These are phyloP conservation scores for Lochmaea crataegi DNA, from an alignment of 2,888 invertebrate species.

Conservation along the genomic window DNA sequence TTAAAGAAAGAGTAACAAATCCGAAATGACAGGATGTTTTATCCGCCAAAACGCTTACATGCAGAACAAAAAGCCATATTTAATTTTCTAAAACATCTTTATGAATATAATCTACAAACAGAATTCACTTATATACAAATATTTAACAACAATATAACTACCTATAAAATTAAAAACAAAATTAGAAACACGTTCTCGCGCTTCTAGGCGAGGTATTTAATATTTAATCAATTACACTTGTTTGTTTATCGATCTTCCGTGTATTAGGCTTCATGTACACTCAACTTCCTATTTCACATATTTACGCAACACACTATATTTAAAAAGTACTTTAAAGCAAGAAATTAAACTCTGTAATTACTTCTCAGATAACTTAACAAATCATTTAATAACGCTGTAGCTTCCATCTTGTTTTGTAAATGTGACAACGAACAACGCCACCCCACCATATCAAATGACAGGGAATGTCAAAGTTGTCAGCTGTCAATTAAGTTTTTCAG, in stretches of 20 bases:
- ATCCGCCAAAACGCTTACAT: constrained; percentile 21
- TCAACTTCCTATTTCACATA: constrained; percentile 40
- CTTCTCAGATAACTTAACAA: constrained; percentile 14
- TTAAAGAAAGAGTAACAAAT: constrained; percentile 12
- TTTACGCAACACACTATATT: constrained; percentile 20
- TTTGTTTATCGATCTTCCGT: constrained; percentile 46
- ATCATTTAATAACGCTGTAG: constrained; percentile 27
- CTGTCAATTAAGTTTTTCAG: neutral
- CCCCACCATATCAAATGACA: constrained; percentile 9
- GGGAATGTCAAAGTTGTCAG: constrained; percentile 3
- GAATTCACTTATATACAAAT: constrained; percentile 1
- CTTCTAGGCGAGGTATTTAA: constrained; percentile 33
- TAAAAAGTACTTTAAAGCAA: neutral
- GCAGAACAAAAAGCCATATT: constrained; percentile 19
- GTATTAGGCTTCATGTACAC: constrained; percentile 30
- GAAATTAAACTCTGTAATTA: neutral
- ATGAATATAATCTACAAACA: constrained; percentile 6
- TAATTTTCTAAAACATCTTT: constrained; percentile 15
- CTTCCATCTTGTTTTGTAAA: constrained; percentile 32
- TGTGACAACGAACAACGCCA: constrained; percentile 4
- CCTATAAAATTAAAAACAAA: constrained; percentile 32
- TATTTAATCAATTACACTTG: constrained; percentile 45
- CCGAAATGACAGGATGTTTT: constrained; percentile 19
- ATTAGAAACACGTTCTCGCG: constrained; percentile 33
- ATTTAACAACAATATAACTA: constrained; percentile 26